Evolutionary conservation across 2,113 vertebrate genomes (phyloP), one percentile per base, ranked within the genome.

Genomic region (Paracanthobrama guichenoti): DNA sequence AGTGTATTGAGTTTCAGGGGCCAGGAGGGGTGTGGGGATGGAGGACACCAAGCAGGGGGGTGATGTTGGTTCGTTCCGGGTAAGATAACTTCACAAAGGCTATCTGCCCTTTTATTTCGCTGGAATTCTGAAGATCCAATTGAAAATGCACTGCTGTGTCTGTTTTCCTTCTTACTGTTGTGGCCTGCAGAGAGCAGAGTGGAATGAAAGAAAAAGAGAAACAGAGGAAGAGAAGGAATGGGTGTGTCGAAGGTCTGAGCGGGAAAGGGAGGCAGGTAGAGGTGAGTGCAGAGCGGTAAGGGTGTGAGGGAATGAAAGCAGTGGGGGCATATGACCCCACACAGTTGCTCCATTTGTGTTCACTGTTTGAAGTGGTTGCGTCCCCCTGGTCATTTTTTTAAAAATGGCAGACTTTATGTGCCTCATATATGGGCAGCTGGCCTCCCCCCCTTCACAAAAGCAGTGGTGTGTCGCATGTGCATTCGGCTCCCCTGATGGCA

Each of bases 91-190:
- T 91, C 89, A 90, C 92, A 90, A 91, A 92, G 91, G 89, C 85
- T 90, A 88, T 74, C 71, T 77, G 90, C 84, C 90, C 90, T 92
- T 93, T 93, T 90, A 91, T 93, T 93, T 90, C 86, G 81, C 78
- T 85, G 86, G 87, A 89, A 93, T 92, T 92, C 93, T 92, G 92
- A 92, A 93, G 93, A 90, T 88, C 90, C 90, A 91, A 92, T 91
- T 88, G 91, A 86, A 91, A 91, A 91, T 87, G 82, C 88, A 89
- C 89, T 86, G 88, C 89, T 90, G 90, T 88, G 88, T 90, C 86
- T 91, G 90, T 92, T 93, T 92, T 90, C 83, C 72, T 84, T 89
- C 88, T 81, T 87, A 92, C 93, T 87, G 88, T 86, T 89, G 87
- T 88, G 88, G 82, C 88, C 88, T 90, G 89, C 87, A 88, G 81